Evolutionary conservation across 2,888 invertebrate genomes (phyloP), one percentile per base, ranked within the genome.

Genomic region (Hemicrepidius hirtus): DNA sequence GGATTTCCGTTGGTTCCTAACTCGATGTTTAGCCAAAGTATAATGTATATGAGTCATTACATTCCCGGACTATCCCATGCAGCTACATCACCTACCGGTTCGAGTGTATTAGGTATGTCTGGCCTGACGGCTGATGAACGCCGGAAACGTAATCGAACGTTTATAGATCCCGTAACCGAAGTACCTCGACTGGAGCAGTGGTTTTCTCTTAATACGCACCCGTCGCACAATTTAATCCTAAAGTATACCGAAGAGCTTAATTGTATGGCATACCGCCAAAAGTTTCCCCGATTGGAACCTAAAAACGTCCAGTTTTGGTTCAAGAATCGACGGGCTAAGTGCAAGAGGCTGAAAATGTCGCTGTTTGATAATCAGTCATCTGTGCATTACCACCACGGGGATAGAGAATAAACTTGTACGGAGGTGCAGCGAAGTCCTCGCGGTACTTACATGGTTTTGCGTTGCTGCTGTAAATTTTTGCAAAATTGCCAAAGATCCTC

Each of bases 261-360:
- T 87, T 92, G 95, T 76, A 97, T 98, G 93, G 96, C 97, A 64
- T 99, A 99, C 86, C 88, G 99, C 83, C 98, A 98, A 87, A 98
- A 99, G 87, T 99, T 99, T 86, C 99, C 99, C 0, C 93, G 97
- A n/a, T 89, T 99, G 75, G 99, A 99, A 86, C 97, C 98, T 49
- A 99, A 99, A 88, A 99, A 99, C 85, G 98, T 99, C 78, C 99
- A 99, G 87, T 97, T 99, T 86, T 99, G 99, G 99, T 99, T 98
- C 88, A 98, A 98, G 87, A 99, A 99, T 85, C 93, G 99, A 49
- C 91, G 99, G 70, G 99, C 99, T 80, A 99, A 99, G 88, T 97
- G 97, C 87, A 99, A 99, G 88, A 91, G 99, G 73, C 89, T 98
- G 83, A 96, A 97, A 87, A 95, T 96, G 95, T 94, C 95, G 0